Evolutionary conservation across 2,888 invertebrate genomes (phyloP).

Genomic region (Orthonevra nobilis): DNA sequence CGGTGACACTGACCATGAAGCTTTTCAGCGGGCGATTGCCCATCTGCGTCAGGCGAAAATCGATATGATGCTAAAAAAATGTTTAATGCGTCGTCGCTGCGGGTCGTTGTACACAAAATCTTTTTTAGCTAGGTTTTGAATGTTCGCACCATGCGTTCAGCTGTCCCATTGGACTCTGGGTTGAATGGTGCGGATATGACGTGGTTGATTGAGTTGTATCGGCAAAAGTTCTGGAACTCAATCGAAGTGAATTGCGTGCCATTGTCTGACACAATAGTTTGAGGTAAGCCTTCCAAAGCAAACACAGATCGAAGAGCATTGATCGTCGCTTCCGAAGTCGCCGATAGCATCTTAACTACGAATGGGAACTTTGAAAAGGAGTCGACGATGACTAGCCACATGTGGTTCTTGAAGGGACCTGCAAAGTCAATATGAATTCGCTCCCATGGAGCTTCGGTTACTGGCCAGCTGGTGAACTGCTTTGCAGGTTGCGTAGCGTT

Average conservation of each 20-base stretch:
- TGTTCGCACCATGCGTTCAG: neutral
- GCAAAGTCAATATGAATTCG: slow-evolving; percentile 15
- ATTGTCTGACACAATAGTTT: slow-evolving; percentile 70
- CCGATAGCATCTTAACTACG: neutral
- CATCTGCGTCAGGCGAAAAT: neutral
- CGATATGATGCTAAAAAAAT: neutral
- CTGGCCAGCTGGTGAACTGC: neutral
- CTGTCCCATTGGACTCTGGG: neutral
- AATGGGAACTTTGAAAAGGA: slow-evolving; percentile 21
- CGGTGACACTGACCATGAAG: neutral
- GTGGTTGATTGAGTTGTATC: slow-evolving; percentile 68
- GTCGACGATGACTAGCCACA: slow-evolving; percentile 24
- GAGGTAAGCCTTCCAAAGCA: slow-evolving; percentile 69
- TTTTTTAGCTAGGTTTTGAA: slow-evolving; percentile 1
- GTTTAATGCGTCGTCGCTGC: neutral
- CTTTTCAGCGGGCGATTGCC: neutral
- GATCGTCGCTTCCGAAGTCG: neutral
- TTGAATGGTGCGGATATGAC: slow-evolving; percentile 62
- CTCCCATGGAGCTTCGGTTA: neutral
- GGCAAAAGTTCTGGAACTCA: slow-evolving; percentile 68
- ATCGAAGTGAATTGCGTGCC: slow-evolving; percentile 58
- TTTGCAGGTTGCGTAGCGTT: neutral
- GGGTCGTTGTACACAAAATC: too few species aligned
- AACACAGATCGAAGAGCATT: slow-evolving; percentile 59
- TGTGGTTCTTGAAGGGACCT: slow-evolving; percentile 3